A percentile compares a stretch with the other conserved stretches of the same genome.
These are phyloP conservation scores for Azorinus chamasolen DNA, from an alignment of 2,888 invertebrate species.

Conservation along the genomic window DNA sequence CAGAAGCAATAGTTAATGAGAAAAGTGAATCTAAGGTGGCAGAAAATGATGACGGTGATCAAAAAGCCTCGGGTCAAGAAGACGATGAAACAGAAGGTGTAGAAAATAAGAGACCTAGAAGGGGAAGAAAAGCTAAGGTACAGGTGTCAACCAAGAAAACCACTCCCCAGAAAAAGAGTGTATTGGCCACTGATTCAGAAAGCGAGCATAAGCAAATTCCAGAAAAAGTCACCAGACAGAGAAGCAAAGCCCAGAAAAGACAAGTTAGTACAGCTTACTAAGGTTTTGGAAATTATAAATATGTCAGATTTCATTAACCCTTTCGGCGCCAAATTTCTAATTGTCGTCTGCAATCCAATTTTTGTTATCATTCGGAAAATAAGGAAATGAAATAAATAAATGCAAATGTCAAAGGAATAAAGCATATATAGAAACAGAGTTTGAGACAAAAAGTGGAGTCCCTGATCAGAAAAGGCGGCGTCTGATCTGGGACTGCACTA, in stretches of 20 bases:
- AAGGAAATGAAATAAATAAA: no score
- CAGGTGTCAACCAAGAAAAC: neutral
- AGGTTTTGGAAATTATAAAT: neutral
- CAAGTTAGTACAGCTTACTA: slow-evolving; percentile 40
- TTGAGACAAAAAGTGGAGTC: no score
- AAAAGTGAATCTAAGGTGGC: no score
- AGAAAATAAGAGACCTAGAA: slow-evolving; percentile 4
- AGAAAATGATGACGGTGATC: no score
- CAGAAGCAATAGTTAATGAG: slow-evolving; percentile 9
- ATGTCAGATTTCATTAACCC: no score
- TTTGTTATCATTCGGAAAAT: no score
- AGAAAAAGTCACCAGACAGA: neutral
- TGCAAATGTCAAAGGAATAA: no score
- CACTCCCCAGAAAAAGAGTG: neutral
- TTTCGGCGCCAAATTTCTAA: no score
- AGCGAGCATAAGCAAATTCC: slow-evolving; percentile 3
- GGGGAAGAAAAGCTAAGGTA: slow-evolving; percentile 13
- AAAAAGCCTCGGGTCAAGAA: neutral
- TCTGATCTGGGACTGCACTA: no score
- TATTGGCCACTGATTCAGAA: slow-evolving; percentile 10
- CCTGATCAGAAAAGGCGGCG: no score
- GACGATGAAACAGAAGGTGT: slow-evolving; percentile 1
- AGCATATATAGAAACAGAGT: no score
- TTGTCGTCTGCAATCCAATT: no score
- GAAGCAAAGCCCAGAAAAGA: slow-evolving; percentile 56